phyloP scores from a whole-genome alignment of 2,888 invertebrate species.

The Hypercompe scribonia region DNA sequence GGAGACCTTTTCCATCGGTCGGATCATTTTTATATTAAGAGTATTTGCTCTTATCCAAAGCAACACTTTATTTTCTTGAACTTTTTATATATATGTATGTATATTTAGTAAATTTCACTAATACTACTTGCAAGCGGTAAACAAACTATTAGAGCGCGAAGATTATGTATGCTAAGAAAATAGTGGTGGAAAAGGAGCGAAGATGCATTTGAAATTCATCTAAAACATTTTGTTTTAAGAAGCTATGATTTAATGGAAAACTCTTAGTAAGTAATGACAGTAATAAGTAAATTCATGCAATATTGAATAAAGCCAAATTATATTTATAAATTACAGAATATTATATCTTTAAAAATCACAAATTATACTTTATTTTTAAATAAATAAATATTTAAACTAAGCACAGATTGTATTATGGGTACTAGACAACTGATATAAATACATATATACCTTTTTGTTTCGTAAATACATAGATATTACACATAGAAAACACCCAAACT shows the following conservation, averaged over 20 bases:
- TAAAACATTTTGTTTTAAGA: neutral
- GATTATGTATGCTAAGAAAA: neutral
- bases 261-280: neutral
- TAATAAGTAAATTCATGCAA: neutral
- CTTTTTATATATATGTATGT: too few relatives aligned
- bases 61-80: neutral
- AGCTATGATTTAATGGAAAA: neutral
- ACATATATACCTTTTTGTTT: too few relatives aligned
- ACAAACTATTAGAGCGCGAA: neutral
- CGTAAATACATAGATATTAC: too few relatives aligned
- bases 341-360: too few relatives aligned
- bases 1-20: neutral
- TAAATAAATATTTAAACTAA: too few relatives aligned
- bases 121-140: neutral
- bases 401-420: too few relatives aligned
- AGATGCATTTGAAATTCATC: neutral
- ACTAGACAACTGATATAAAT: too few relatives aligned
- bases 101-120: neutral
- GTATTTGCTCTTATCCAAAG: constrained; percentile 1
- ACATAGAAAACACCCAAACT: too few relatives aligned
- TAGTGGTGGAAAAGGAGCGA: neutral
- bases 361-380: too few relatives aligned
- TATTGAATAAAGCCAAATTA: neutral
- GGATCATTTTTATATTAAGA: neutral
- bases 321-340: neutral